Base-by-base conservation (phyloP, 2,797 vertebrate species). In the Epinephelus malabaricus region DNA sequence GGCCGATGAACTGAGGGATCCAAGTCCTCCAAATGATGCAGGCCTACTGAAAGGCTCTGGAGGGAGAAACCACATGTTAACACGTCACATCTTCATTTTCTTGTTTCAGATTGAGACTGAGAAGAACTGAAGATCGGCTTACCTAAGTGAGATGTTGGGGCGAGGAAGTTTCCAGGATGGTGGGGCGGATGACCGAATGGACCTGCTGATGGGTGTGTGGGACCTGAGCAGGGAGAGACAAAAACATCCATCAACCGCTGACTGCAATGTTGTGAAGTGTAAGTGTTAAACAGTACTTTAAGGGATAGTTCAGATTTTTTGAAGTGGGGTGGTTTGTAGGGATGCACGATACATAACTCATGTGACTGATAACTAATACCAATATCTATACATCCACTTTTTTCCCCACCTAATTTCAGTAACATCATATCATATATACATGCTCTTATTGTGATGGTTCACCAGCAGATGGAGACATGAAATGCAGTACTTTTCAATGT, bases 151-250 rank as follows among this genome's bases (percentile, higher is more conserved):
- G 98, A 96, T 15, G 96, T 96, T 15, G 97, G 97, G 89, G 96
- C 95, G 79, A 99, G 97, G 82, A 98, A 98, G 94, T 97, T 99
- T 92, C 96, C 96, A 75, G 97, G 98, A 88, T 98, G 98, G 83
- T 98, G 98, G 25, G 96, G 93, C 0, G 97, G 96, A 63, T 97
- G 97, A 73, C 97, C 96, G 3, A 99, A 99, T 17, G 96, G 97
- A 50, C 96, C 96, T 50, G 96, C 96, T 0, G 97, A 93, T 27
- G 97, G 97, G 61, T 99, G 98, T 45, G 96, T 95, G 67, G 97
- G 96, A 93, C 98, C 98, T 99, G 90, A 79, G 7, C 75, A 67
- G 27, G 65, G 58, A 70, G 5, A 60, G 21, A 79, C 0, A 19
- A 18, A 56, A 13, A 19, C 6, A 9, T 62, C 40, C 19, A 12